Base-by-base conservation (phyloP, 2,888 invertebrate genomes). In the Polymixis lichenea region DNA sequence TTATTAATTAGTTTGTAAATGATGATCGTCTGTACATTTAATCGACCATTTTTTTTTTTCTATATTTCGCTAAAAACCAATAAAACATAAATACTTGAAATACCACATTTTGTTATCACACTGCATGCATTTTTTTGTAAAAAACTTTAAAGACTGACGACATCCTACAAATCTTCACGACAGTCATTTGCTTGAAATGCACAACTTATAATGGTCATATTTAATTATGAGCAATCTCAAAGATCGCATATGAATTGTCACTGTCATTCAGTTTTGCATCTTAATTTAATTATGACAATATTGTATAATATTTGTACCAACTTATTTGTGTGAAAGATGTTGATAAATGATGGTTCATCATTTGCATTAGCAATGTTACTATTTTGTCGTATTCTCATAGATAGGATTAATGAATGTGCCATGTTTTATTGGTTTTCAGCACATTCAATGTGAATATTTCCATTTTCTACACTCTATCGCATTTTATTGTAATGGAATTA, bases 1-100 rank as follows among this genome's bases (percentile, higher is more conserved):
- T 96, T 96, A 96, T 96, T 96, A 95, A 96, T 96, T 96, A 96
- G 96, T 96, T 96, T 94, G 95, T 96, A 96, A 96, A 95, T 94
- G 94, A 93, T 94, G 92, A 95, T 95, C 92, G 92, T 94, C 94
- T 95, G 94, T 94, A 94, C 93, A 93, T 94, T 93, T 91, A 92
- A 92, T 92, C 91, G 87, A 92, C 92, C 91, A 91, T 90, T 91
- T 90, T 92, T 89, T 92, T 89, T 89, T 91, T 92, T 92, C 91
- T 91, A 90, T 89, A 90, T 89, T 85, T 80, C 80, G 91, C 92
- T 94, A 91, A 94, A 87, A 95, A 95, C 95, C 95, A 95, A 95
- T 94, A 93, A 95, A 95, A 94, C 93, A 91, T 88, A 78, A 65
- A 61, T 69, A 25, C 53, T 69, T 74, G 22, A 65, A 77, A 56